phyloP scores from a whole-genome alignment of 1,140 invertebrate species.

The Amyelois transitella region DNA sequence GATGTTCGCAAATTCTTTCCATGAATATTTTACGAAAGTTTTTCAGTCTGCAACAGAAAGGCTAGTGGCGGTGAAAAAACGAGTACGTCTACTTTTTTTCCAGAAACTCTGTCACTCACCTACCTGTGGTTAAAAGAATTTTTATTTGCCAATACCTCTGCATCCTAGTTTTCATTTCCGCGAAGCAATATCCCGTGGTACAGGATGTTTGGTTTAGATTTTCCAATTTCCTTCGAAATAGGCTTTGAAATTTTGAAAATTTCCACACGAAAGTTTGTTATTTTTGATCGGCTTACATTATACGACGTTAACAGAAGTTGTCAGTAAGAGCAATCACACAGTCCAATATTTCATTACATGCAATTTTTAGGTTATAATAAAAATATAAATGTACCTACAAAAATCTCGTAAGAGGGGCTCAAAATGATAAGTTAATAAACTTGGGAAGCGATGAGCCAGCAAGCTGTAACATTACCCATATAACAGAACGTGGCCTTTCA shows the following conservation, averaged over 20 bases:
- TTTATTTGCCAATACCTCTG: not conserved
- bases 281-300: not conserved
- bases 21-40: not conserved
- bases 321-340: not conserved
- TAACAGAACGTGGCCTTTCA: too few relatives aligned
- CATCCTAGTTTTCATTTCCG: conserved; percentile 29
- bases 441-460: too few relatives aligned
- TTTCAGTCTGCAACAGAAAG: not conserved
- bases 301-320: not conserved
- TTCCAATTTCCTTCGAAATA: conserved; percentile 34
- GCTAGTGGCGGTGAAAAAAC: not conserved
- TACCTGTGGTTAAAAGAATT: not conserved
- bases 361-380: too few relatives aligned
- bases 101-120: not conserved
- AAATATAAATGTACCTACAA: too few relatives aligned
- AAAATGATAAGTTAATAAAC: too few relatives aligned
- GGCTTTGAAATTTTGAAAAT: conserved; percentile 29
- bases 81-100: not conserved
- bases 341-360: not conserved
- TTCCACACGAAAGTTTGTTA: conserved; percentile 6
- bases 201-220: conserved; percentile 35
- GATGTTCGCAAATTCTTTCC: not conserved
- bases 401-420: too few relatives aligned
- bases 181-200: conserved; percentile 26
- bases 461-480: too few relatives aligned